phyloP scores from a whole-genome alignment of 37 sponge, comb jelly and placozoan genomes.

The Dysidea cf. avara region DNA sequence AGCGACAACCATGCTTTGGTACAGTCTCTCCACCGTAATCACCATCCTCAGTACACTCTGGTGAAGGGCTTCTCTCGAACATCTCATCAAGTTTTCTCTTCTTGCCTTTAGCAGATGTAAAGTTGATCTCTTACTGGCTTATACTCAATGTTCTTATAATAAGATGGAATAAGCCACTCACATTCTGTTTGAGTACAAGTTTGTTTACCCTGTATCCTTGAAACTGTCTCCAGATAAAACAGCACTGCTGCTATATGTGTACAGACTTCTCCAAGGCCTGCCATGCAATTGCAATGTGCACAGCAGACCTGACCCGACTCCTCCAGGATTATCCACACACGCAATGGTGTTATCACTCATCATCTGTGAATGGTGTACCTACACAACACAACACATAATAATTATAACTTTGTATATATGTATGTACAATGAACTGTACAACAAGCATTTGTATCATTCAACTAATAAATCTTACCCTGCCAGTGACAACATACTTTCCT shows the following conservation, averaged over 20 bases:
- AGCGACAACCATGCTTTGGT: not conserved
- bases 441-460: too few species aligned
- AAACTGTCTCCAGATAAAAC: conserved; percentile 55
- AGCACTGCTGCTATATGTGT: conserved; percentile 66
- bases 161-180: conserved; percentile 54
- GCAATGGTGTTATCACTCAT: too few species aligned
- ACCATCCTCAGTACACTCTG: too few species aligned
- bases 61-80: not conserved
- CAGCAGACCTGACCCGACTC: too few species aligned
- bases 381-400: too few species aligned
- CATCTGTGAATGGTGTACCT: conserved; percentile 60
- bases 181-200: conserved; percentile 52
- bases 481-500: too few species aligned
- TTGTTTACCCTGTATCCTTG: too few species aligned
- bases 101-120: conserved; percentile 36
- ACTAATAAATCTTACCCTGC: too few species aligned
- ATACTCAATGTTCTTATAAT: conserved; percentile 33
- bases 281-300: too few species aligned
- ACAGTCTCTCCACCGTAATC: too few species aligned
- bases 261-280: conserved; percentile 61
- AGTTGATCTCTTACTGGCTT: conserved; percentile 33
- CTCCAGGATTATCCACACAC: conserved; percentile 8
- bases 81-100: conserved; percentile 14
- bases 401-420: too few species aligned
- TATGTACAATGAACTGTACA: too few species aligned